Conservation (phyloP, 2,888 invertebrate species). For the Metallyticus violacea region DNA sequence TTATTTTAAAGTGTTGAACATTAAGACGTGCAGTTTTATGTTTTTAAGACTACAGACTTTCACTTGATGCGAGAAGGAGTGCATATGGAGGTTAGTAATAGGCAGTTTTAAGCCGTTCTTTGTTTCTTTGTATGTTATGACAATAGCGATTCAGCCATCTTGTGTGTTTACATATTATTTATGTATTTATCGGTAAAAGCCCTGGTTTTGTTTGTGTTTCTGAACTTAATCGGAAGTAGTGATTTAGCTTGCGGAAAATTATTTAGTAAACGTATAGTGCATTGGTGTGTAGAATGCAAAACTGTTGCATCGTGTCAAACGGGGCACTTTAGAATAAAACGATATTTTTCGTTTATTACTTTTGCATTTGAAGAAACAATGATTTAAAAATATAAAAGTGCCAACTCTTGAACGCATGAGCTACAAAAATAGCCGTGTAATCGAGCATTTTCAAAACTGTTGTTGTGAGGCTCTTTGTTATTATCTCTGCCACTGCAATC, state of each 20-base stretch:
- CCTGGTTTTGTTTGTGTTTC: background rate
- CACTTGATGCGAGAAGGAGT: slow-evolving; percentile 37
- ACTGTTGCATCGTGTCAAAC: background rate
- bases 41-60: slow-evolving; percentile 39
- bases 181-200: background rate
- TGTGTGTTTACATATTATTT: slow-evolving; percentile 32
- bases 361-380: background rate
- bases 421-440: background rate
- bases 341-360: background rate
- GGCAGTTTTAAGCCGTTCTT: slow-evolving; percentile 26
- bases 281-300: background rate
- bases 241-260: background rate
- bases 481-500: slow-evolving; percentile 12
- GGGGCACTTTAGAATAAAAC: background rate
- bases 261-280: background rate
- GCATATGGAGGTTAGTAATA: slow-evolving; percentile 47
- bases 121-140: slow-evolving; percentile 38
- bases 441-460: background rate
- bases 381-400: too few species aligned
- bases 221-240: background rate
- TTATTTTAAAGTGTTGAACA: slow-evolving; percentile 37
- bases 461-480: slow-evolving; percentile 10
- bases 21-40: slow-evolving; percentile 28
- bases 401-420: background rate
- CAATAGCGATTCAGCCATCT: slow-evolving; percentile 38